phyloP scores from a whole-genome alignment of 2,888 invertebrate genomes.

The Scaptomyza cyrtandrae region DNA sequence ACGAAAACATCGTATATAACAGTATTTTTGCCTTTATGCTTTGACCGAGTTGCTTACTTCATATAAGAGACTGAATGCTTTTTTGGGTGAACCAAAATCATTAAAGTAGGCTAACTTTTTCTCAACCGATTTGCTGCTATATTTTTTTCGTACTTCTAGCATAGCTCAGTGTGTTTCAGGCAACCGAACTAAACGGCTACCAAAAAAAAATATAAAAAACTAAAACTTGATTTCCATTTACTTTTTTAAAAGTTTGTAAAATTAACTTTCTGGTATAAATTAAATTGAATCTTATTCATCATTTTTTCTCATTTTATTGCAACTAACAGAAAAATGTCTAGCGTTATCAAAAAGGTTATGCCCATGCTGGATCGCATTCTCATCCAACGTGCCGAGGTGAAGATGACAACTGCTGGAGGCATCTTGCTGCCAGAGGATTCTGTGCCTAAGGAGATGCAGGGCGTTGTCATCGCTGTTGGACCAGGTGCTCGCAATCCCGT shows the following conservation, averaged over 20 bases:
- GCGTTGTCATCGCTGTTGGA: slow-evolving; percentile 97
- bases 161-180: slow-evolving; percentile 35
- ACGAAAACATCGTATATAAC: neutral
- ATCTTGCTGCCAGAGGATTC: slow-evolving; percentile 98
- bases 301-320: too few relatives aligned
- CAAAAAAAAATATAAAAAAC: slow-evolving; percentile 18
- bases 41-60: slow-evolving; percentile 9
- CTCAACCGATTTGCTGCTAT: neutral
- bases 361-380: slow-evolving; percentile 97
- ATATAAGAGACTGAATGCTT: neutral
- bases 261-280: slow-evolving; percentile 6
- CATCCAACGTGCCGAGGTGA: slow-evolving; percentile 94
- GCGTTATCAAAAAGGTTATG: slow-evolving; percentile 87
- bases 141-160: neutral
- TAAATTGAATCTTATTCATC: neutral
- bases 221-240: neutral
- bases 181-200: slow-evolving; percentile 13
- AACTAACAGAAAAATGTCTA: slow-evolving; percentile 46
- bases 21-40: slow-evolving; percentile 1
- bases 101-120: slow-evolving; percentile 27
- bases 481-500: slow-evolving; percentile 93
- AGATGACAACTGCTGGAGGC: slow-evolving; percentile 96
- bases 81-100: slow-evolving; percentile 48
- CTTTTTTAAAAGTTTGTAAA: neutral
- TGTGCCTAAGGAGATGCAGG: slow-evolving; percentile 94